phyloP scores from a whole-genome alignment of 2,888 invertebrate genomes.

The Apantesis nais region DNA sequence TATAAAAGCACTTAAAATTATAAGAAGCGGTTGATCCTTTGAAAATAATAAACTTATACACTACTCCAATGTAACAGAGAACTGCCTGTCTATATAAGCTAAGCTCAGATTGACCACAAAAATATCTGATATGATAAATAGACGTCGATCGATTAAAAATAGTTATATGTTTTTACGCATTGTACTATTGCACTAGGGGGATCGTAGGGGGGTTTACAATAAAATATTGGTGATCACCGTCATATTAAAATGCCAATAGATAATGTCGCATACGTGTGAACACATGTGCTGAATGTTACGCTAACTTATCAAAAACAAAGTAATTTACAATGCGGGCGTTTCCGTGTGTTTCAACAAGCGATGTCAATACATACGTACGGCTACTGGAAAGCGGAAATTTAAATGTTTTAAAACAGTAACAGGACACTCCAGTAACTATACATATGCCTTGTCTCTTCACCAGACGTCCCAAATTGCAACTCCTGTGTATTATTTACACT shows the following conservation, averaged over 20 bases:
- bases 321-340: constrained; percentile 45
- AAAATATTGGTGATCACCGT: constrained; percentile 20
- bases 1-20: constrained; percentile 67
- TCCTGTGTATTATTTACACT: constrained; percentile 81
- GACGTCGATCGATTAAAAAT: constrained; percentile 36
- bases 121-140: constrained; percentile 47
- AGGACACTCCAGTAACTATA: constrained; percentile 13
- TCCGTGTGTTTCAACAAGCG: constrained; percentile 12
- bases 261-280: constrained; percentile 50
- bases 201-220: constrained; percentile 24
- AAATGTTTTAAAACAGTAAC: neutral
- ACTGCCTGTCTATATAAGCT: constrained; percentile 47
- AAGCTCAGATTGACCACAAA: constrained; percentile 48
- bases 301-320: constrained; percentile 50
- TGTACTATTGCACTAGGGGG: constrained; percentile 42
- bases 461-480: constrained; percentile 51
- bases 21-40: constrained; percentile 57
- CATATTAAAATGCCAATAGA: constrained; percentile 23
- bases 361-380: constrained; percentile 6
- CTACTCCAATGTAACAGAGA: constrained; percentile 44
- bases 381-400: neutral
- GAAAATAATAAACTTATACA: constrained; percentile 46
- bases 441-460: constrained; percentile 25
- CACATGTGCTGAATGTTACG: constrained; percentile 51
- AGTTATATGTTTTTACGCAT: constrained; percentile 30